Percentiles rank a stretch among this genome's conserved stretches.
Evolutionary conservation across 2,113 vertebrate genomes (phyloP).

Genomic region (Crotophaga sulcirostris): DNA sequence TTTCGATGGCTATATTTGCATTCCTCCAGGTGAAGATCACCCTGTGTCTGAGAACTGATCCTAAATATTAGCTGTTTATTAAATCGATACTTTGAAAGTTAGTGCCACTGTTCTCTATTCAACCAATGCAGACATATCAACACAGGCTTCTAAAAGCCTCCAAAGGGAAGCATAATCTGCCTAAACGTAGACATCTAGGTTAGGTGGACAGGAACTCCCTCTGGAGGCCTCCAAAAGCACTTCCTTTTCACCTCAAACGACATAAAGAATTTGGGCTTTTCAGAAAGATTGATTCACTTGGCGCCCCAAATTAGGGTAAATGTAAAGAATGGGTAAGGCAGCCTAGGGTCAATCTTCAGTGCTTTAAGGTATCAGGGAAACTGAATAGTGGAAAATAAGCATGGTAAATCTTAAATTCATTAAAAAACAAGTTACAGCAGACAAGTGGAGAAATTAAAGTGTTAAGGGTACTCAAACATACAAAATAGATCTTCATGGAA

Average conservation of each 20-base stretch:
- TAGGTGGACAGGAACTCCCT: slow-evolving; percentile 21
- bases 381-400: background rate
- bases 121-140: background rate
- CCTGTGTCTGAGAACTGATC: background rate
- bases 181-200: background rate
- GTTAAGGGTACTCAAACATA: background rate
- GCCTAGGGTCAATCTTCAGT: background rate
- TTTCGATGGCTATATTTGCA: background rate
- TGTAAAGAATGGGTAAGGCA: background rate
- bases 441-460: background rate
- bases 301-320: background rate
- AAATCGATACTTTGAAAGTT: background rate
- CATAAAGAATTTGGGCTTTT: background rate
- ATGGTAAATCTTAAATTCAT: background rate
- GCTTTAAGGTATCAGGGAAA: background rate
- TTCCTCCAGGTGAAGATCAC: background rate
- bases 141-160: background rate
- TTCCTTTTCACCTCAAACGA: background rate
- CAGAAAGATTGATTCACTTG: background rate
- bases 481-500: background rate
- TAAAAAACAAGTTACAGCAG: background rate
- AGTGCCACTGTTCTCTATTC: background rate
- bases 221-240: slow-evolving; percentile 37
- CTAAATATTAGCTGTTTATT: background rate
- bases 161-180: background rate